Conservation (phyloP, 2,797 vertebrate species). For the Acanthurus tractus region DNA sequence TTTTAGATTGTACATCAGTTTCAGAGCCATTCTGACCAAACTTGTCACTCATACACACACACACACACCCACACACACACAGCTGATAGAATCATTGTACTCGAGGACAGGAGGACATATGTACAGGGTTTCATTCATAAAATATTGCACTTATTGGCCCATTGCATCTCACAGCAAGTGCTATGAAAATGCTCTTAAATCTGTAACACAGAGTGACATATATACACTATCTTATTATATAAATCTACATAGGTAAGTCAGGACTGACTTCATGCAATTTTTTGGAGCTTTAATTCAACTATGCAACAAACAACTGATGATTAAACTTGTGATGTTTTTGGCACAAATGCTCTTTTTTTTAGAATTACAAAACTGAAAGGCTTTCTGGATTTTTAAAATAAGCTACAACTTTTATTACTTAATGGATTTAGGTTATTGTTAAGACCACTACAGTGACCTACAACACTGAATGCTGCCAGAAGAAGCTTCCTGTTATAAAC, state of each 20-base stretch:
- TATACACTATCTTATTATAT: conserved; percentile 83
- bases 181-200: conserved; percentile 91
- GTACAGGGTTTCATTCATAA: conserved; percentile 94
- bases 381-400: conserved; percentile 47
- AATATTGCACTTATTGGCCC: conserved; percentile 99
- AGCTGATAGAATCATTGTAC: conserved; percentile 74
- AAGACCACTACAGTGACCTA: conserved; percentile 37
- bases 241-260: conserved; percentile 84
- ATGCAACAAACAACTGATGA: conserved; percentile 82
- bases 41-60: conserved; percentile 46
- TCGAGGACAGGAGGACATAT: conserved; percentile 88
- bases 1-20: conserved; percentile 46
- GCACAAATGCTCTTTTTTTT: conserved; percentile 62
- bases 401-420: conserved; percentile 27
- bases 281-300: conserved; percentile 71
- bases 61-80: conserved; percentile 49
- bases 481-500: conserved; percentile 25
- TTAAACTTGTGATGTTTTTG: conserved; percentile 66
- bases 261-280: conserved; percentile 81
- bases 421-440: conserved; percentile 28
- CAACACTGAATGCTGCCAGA: conserved; percentile 10
- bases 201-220: conserved; percentile 84
- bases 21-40: conserved; percentile 50
- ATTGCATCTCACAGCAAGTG: conserved; percentile 90
- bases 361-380: conserved; percentile 44